A percentile compares a stretch with the other conserved stretches of the same genome.
phyloP scores from a whole-genome alignment of 2,797 vertebrate species.

The Sebastes melanostomus region DNA sequence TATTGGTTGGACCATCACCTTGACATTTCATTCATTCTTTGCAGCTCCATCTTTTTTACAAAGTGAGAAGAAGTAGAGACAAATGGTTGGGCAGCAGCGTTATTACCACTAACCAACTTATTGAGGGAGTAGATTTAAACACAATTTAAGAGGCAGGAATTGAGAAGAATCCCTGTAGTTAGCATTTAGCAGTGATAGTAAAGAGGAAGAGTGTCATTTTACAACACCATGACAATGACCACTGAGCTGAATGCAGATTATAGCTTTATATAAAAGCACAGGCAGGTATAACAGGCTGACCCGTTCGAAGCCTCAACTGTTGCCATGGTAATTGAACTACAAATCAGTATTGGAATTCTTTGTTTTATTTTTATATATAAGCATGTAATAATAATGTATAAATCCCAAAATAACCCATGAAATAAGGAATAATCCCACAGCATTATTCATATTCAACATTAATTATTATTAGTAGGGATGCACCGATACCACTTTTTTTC shows the following conservation, averaged over 20 bases:
- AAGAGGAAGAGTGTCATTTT: neutral
- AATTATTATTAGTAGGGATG: too few species aligned
- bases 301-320: too few species aligned
- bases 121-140: neutral
- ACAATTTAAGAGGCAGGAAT: neutral
- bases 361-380: too few species aligned
- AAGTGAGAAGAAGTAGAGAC: neutral
- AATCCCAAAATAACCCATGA: too few species aligned
- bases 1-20: neutral
- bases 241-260: neutral
- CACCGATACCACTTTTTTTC: too few species aligned
- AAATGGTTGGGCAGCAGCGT: neutral
- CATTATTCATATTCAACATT: too few species aligned
- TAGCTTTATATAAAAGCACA: neutral
- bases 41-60: too few species aligned
- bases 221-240: neutral
- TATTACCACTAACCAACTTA: neutral
- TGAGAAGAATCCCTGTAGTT: neutral
- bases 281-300: neutral
- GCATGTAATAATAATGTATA: too few species aligned
- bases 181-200: neutral
- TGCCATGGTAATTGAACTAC: too few species aligned
- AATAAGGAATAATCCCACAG: too few species aligned
- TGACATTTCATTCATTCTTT: too few species aligned
- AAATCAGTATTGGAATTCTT: too few species aligned